A percentile compares a stretch with the other conserved stretches of the same genome.
Conservation (phyloP, 2,113 vertebrate species). For the Himantopus leucocephalus region DNA sequence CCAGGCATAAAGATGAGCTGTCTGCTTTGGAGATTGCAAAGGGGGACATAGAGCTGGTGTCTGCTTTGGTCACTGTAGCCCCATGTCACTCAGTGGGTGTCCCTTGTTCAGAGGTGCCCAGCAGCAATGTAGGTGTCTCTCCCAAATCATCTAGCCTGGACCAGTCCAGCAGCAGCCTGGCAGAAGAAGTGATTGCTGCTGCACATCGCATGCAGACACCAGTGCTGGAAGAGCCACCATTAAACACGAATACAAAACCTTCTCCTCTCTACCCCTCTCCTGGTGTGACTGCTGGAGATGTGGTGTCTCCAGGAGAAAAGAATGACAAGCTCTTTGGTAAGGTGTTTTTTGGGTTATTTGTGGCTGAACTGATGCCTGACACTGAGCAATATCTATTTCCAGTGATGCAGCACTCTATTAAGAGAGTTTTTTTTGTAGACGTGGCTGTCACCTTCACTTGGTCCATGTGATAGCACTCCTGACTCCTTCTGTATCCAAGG, state of each 20-base stretch:
- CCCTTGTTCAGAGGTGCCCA: not conserved
- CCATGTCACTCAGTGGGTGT: too few species aligned
- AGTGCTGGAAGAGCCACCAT: not conserved
- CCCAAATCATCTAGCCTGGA: not conserved
- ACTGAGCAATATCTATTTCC: not conserved
- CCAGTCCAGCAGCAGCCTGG: not conserved
- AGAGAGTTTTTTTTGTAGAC: not conserved
- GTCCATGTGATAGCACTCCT: not conserved
- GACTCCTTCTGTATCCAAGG: not conserved
- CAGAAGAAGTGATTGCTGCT: not conserved
- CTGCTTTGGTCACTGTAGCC: not conserved
- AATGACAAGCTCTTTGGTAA: slow-evolving; percentile 13
- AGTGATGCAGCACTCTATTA: not conserved
- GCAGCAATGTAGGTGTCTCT: not conserved
- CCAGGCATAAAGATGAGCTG: not conserved
- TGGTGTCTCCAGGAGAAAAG: not conserved
- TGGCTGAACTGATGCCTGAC: not conserved
- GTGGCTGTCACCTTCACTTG: not conserved
- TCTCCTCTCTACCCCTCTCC: not conserved
- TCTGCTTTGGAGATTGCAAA: not conserved
- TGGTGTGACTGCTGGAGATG: not conserved
- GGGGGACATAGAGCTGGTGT: not conserved
- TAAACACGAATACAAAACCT: not conserved
- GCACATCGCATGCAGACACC: not conserved
- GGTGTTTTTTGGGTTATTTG: not conserved